These are phyloP conservation scores for Hippoglossus stenolepis DNA, from an alignment of 2,113 vertebrate genomes.

Conservation along the genomic window DNA sequence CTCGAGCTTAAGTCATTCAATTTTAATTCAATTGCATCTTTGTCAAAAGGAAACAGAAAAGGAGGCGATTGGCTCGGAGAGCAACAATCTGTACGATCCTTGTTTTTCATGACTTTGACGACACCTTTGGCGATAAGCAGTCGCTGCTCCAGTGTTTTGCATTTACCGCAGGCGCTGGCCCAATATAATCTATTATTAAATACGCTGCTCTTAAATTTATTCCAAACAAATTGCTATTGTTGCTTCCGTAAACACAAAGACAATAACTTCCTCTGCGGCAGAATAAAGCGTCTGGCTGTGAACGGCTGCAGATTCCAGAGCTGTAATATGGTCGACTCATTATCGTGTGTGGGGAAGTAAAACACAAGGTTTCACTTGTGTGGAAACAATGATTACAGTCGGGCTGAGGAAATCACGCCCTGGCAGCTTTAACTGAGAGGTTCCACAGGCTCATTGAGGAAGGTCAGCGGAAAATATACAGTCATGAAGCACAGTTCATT, in stretches of 20 bases:
- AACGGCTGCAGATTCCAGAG: no score
- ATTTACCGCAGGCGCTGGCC: conserved; percentile 1
- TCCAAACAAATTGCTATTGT: conserved; percentile 34
- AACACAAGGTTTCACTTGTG: no score
- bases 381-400: no score
- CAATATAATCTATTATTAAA: conserved; percentile 51
- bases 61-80: neutral
- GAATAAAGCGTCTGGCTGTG: neutral
- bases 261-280: neutral
- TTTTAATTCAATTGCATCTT: conserved; percentile 26
- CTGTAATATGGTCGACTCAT: no score
- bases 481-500: neutral
- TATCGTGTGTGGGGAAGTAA: no score
- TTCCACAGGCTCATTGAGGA: conserved; percentile 14
- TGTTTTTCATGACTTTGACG: conserved; percentile 17
- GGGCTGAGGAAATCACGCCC: no score
- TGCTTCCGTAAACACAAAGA: conserved; percentile 22
- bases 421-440: neutral
- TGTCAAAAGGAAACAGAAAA: no score
- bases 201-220: conserved; percentile 22
- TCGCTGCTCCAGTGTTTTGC: conserved; percentile 6
- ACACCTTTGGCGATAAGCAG: conserved; percentile 22
- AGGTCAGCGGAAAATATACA: conserved; percentile 9
- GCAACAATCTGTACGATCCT: neutral
- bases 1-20: conserved; percentile 25